Conservation (phyloP, 2,797 vertebrate species). For the Chloroceryle inda region DNA sequence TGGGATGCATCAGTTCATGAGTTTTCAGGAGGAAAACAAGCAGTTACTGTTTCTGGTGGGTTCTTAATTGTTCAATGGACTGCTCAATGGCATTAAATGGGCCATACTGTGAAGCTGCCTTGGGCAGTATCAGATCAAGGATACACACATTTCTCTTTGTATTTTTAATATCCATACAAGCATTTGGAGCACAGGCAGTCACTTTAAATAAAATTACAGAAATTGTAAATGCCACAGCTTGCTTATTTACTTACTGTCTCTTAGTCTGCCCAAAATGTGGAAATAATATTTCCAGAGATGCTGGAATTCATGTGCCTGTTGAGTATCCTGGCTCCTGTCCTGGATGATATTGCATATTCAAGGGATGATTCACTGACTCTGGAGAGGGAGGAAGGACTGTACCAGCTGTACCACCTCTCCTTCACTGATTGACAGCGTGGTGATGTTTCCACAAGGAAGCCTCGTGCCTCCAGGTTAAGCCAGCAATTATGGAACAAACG, state of each 20-base stretch:
- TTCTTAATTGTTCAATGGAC: slow-evolving; percentile 48
- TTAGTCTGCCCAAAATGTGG: slow-evolving; percentile 63
- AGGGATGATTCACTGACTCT: slow-evolving; percentile 61
- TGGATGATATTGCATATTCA: slow-evolving; percentile 74
- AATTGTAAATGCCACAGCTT: slow-evolving; percentile 61
- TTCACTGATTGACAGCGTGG: slow-evolving; percentile 21
- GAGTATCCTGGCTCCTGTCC: slow-evolving; percentile 71
- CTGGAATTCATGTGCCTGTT: slow-evolving; percentile 59
- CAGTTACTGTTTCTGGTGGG: slow-evolving; percentile 52
- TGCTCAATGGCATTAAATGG: slow-evolving; percentile 69
- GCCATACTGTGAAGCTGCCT: slow-evolving; percentile 47
- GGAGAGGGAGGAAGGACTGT: slow-evolving; percentile 62
- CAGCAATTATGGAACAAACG: slow-evolving; percentile 52
- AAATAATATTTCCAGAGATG: slow-evolving; percentile 72
- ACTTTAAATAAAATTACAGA: slow-evolving; percentile 62
- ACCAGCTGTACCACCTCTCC: slow-evolving; percentile 73
- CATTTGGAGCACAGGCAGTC: slow-evolving; percentile 32
- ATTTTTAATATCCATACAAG: slow-evolving; percentile 19
- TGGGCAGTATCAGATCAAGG: slow-evolving; percentile 39
- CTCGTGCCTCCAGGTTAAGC: slow-evolving; percentile 63
- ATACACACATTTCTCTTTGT: not conserved
- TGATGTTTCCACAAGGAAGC: slow-evolving; percentile 61
- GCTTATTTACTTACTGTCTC: slow-evolving; percentile 69
- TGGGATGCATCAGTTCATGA: not conserved
- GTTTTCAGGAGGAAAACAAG: not conserved